A percentile compares a stretch with the other conserved stretches of the same genome.
Evolutionary conservation across 37 sponge, comb jelly and placozoan genomes (phyloP).

Genomic region (Hexactinellida sp.): DNA sequence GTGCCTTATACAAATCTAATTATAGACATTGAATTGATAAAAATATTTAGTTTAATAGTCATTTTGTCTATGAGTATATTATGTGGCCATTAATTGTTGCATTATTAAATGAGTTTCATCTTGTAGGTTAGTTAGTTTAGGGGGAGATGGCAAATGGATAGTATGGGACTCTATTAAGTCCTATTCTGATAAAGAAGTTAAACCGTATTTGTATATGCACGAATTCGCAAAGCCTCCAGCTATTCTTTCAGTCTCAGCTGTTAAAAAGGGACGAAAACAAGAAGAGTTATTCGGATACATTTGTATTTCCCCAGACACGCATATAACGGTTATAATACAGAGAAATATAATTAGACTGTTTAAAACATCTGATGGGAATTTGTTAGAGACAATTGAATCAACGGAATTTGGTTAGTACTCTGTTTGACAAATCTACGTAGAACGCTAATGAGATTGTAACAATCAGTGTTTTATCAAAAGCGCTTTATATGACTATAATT

Average conservation of each 20-base stretch:
- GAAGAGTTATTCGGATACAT: neutral
- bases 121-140: neutral
- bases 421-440: too few relatives aligned
- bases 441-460: too few relatives aligned
- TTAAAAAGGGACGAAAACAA: neutral
- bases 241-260: neutral
- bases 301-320: neutral
- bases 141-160: conserved; percentile 13
- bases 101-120: neutral
- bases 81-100: too few relatives aligned
- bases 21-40: too few relatives aligned
- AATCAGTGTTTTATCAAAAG: too few relatives aligned
- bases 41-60: too few relatives aligned
- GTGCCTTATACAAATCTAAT: too few relatives aligned
- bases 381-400: neutral
- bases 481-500: too few relatives aligned
- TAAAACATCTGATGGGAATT: neutral
- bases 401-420: neutral
- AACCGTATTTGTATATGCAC: neutral
- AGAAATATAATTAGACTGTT: neutral
- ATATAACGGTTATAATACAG: neutral
- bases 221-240: neutral
- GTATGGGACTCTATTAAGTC: neutral
- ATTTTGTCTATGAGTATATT: too few relatives aligned
- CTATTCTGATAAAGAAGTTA: neutral